Evolutionary conservation across 1,140 invertebrate species (phyloP).

Genomic region (Batillaria attramentaria): DNA sequence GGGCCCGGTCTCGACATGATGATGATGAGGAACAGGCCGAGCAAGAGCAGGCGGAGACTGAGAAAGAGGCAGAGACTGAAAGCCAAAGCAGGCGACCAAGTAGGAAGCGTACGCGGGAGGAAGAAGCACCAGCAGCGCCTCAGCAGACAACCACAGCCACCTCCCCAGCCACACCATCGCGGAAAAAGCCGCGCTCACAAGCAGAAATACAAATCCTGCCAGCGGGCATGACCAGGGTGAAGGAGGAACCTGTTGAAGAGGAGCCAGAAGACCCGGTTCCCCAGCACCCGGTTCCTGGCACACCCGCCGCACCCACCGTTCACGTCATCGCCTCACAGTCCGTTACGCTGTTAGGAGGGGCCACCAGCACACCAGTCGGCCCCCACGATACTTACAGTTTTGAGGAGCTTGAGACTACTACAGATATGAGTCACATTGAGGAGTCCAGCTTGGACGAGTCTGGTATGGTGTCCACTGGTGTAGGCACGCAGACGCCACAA

Average conservation of each 20-base stretch:
- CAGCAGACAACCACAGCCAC: conserved; percentile 1
- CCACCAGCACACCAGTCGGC: neutral
- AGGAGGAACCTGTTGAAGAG: conserved; percentile 36
- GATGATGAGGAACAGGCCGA: conserved; percentile 34
- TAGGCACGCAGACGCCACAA: conserved; percentile 56
- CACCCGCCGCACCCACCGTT: conserved; percentile 13
- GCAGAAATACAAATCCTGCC: conserved; percentile 39
- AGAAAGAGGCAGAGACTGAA: conserved; percentile 17
- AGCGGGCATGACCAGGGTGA: conserved; percentile 24
- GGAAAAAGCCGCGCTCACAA: conserved; percentile 37
- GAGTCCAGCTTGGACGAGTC: conserved; percentile 25
- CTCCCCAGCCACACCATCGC: neutral
- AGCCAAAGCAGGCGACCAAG: conserved; percentile 5
- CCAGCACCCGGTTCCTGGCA: conserved; percentile 16
- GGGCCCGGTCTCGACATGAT: conserved; percentile 23
- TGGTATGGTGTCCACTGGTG: conserved; percentile 31
- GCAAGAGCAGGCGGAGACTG: neutral
- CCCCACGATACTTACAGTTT: conserved; percentile 21
- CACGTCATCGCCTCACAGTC: conserved; percentile 33
- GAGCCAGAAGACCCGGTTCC: conserved; percentile 24
- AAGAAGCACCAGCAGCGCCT: conserved; percentile 8
- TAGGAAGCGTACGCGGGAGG: conserved; percentile 14
- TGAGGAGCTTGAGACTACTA: conserved; percentile 22
- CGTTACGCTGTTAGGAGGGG: conserved; percentile 7
- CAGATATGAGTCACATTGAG: conserved; percentile 21